Evolutionary conservation across 2,113 vertebrate genomes (phyloP), one percentile per base, ranked within the genome.

Genomic region (Ursus arctos): DNA sequence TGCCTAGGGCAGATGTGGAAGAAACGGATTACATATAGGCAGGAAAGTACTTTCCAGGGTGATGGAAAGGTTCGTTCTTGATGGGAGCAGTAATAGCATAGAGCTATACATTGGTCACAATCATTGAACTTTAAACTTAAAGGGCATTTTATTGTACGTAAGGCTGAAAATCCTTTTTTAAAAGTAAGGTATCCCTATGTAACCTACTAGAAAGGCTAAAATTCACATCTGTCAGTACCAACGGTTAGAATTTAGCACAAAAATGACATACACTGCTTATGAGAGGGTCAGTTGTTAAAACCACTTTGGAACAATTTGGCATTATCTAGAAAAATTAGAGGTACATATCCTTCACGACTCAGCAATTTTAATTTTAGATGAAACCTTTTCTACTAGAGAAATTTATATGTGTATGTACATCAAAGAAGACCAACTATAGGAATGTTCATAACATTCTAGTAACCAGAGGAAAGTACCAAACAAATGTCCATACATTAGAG

Each of bases 111-210:
- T 59, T 81, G 40, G 36, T 91, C 61, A 69, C 69, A 95, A 83
- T 91, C 18, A 83, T 69, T 94, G n/a, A 94, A 85, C 49, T 91
- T 55, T 76, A 88, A 11, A 91, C 11, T 88, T 94, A 82, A 82
- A 36, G 57, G 49, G 5, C 24, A 72, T 80, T 85, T 80, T 97
- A 71, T 87, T 96, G n/a, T 85, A n/a, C 65, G 12, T 85, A 93
- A 95, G 40, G 26, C 33, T 87, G 81, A 94, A 43, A 43, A 61
- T 71, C 69, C 51, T 55, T 67, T 51, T 24, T 28, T 53, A 47
- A 47, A 10, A 77, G 77, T 12, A 51, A 77, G 2, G 12, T 26
- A 14, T 40, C 26, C 61, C 79, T 91, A 31, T 18, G 59, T 19
- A 77, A 94, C 4, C 5, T 31, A 82, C 71, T 40, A 91, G 59